Conservation (phyloP, 2,888 invertebrate species). For the Chorisops tibialis region DNA sequence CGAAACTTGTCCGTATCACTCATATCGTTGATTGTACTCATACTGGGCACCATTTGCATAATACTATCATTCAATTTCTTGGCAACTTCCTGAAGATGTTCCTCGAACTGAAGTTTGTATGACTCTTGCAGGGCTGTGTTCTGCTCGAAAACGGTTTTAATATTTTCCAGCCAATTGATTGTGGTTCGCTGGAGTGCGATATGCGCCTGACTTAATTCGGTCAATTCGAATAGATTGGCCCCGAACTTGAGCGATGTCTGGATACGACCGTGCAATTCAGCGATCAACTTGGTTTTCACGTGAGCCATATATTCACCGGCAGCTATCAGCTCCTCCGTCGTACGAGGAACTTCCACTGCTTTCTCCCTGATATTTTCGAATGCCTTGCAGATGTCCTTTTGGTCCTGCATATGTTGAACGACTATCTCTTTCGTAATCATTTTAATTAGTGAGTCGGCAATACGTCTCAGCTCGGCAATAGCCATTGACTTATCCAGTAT, state of each 20-base stretch:
- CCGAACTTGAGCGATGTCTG: conserved; percentile 61
- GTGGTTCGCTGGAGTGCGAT: conserved; percentile 76
- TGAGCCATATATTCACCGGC: conserved; percentile 77
- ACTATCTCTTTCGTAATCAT: conserved; percentile 64
- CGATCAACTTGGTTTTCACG: conserved; percentile 70
- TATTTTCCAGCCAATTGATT: conserved; percentile 77
- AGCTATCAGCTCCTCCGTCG: conserved; percentile 77
- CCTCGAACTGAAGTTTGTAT: conserved; percentile 81
- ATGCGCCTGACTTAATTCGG: conserved; percentile 69
- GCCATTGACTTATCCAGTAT: conserved; percentile 62
- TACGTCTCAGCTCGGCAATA: conserved; percentile 59
- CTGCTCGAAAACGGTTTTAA: conserved; percentile 76
- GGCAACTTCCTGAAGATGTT: conserved; percentile 66
- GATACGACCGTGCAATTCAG: conserved; percentile 67
- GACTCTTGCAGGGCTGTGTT: conserved; percentile 78
- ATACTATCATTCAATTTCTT: conserved; percentile 69
- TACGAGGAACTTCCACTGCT: conserved; percentile 70
- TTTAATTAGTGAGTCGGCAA: conserved; percentile 59
- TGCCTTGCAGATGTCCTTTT: conserved; percentile 64
- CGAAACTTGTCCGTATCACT: conserved; percentile 72
- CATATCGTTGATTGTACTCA: conserved; percentile 80
- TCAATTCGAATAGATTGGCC: conserved; percentile 72
- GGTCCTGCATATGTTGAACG: conserved; percentile 62
- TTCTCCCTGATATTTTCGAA: conserved; percentile 68
- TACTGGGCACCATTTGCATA: conserved; percentile 67